phyloP scores from a whole-genome alignment of 2,888 invertebrate genomes.

The Drosophila picticornis region DNA sequence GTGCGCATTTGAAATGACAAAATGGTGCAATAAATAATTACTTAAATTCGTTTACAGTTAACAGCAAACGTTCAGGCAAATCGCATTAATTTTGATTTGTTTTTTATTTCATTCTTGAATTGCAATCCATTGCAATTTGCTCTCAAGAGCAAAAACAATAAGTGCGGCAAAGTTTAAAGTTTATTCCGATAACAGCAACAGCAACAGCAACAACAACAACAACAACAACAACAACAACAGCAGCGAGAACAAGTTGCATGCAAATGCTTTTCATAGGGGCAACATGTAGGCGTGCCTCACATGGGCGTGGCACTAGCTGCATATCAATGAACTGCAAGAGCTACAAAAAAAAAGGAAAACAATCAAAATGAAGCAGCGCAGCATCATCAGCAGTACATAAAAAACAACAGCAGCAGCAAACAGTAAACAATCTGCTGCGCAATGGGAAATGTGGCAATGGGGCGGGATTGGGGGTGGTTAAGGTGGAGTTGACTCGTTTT shows the following conservation, averaged over 20 bases:
- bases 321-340: conserved; percentile 70
- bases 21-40: conserved; percentile 1
- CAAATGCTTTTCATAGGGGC: conserved; percentile 26
- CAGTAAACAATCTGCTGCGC: conserved; percentile 31
- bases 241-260: conserved; percentile 13
- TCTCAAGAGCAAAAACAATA: conserved; percentile 23
- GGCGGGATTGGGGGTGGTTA: not conserved
- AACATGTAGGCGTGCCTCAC: conserved; percentile 31
- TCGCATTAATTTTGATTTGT: conserved; percentile 45
- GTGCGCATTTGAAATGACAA: not conserved
- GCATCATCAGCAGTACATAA: conserved; percentile 45
- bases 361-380: conserved; percentile 38
- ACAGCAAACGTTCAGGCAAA: conserved; percentile 39
- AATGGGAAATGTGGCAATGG: conserved; percentile 31
- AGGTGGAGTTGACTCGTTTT: not conserved
- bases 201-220: too few relatives aligned
- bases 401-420: conserved; percentile 30
- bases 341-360: conserved; percentile 27
- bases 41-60: not conserved
- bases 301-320: conserved; percentile 61
- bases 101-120: conserved; percentile 38
- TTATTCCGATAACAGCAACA: conserved; percentile 14
- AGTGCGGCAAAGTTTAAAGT: conserved; percentile 18
- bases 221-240: not conserved
- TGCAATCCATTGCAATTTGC: conserved; percentile 41